These are phyloP conservation scores for Lophochroa leadbeateri DNA, from an alignment of 2,113 vertebrate genomes.

Conservation along the genomic window DNA sequence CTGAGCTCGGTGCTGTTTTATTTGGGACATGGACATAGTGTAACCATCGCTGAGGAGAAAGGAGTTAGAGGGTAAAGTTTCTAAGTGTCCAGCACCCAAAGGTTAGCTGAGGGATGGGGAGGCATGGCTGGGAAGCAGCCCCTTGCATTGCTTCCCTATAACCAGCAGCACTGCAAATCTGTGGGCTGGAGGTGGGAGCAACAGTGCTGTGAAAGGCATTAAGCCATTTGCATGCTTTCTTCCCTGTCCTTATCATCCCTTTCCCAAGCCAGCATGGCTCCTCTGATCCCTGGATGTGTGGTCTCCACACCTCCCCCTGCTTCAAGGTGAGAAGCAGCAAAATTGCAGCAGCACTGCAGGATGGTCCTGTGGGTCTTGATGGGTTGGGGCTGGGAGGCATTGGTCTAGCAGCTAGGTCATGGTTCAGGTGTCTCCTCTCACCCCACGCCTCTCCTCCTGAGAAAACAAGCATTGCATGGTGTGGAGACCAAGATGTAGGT, in stretches of 20 bases:
- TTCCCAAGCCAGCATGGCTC: not conserved
- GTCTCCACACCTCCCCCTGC: not conserved
- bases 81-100: not conserved
- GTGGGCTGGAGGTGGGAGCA: not conserved
- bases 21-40: not conserved
- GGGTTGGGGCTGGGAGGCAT: not conserved
- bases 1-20: not conserved
- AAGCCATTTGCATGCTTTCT: accelerated
- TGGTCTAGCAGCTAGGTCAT: not conserved
- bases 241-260: not conserved
- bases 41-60: not conserved
- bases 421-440: not conserved
- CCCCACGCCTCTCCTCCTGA: accelerated
- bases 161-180: accelerated
- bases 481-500: not conserved
- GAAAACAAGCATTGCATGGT: accelerated
- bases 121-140: not conserved
- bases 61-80: not conserved
- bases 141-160: not conserved
- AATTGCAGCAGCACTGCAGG: not conserved
- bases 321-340: not conserved
- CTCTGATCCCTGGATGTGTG: not conserved
- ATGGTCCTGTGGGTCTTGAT: not conserved
- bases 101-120: not conserved
- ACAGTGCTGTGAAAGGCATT: not conserved